Base-by-base conservation (phyloP, 2,888 invertebrate species). In the Drosophila paracracens region DNA sequence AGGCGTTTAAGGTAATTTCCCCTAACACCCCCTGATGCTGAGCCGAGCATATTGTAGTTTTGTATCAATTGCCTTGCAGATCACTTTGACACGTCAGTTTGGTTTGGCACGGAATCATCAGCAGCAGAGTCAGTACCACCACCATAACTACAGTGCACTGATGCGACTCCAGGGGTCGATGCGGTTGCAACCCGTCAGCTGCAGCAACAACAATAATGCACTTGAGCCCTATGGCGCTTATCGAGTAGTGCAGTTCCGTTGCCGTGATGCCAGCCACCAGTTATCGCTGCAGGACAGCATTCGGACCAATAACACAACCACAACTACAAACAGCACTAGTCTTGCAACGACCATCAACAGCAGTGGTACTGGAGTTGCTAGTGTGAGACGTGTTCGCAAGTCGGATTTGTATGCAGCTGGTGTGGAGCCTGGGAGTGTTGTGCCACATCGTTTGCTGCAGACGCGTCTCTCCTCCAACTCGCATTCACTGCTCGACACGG, bases 1-100 rank as follows among this genome's bases (percentile, higher is more conserved):
- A 95, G 80, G 96, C 96, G 7, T 96, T 96, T 91, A 95, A 95
- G 94, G 95, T 95, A 91, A 88, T 81, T 70, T 7, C 0, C 2
- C 21, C 11, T 13, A 33, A n/a, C 2, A 8, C 2, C 8, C n/a
- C 13, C 13, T 16, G 13, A 18, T 4, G 33, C 52, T 52, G 13
- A 52, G 8, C 21, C 4, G 16, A 7, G 6, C 1, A 57, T 2
- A 21, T 43, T 21, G 6, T 43, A 21, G 21, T 43, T 43, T 33
- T 21, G 11, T 11, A 21, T 36, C 4, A 16, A 50, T 18, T 25
- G 21, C 40, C 36, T 46, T 35, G 27, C 70, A 93, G 93, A 90
- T 92, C 43, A 93, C 93, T 1, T 70, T 93, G 51, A 92, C 93
- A 5, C 91, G 92, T 4, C 93, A 93, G 60, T 93, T 92, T 65